Percentiles rank a stretch among this genome's conserved stretches.
Conservation (phyloP, 2,797 vertebrate species). For the Coluber constrictor region DNA sequence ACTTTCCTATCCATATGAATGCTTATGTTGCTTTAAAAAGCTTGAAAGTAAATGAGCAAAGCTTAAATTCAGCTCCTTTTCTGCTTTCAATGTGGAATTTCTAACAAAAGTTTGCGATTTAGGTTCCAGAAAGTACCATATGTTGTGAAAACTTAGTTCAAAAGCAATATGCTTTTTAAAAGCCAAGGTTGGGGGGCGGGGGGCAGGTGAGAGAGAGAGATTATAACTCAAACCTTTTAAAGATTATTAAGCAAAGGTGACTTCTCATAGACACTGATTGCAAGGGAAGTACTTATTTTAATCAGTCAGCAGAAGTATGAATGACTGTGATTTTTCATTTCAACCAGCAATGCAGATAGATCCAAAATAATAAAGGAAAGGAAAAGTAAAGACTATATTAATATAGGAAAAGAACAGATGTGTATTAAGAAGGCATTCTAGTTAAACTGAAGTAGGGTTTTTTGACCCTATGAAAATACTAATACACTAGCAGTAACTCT, state of each 20-base stretch:
- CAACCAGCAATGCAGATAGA: constrained; percentile 17
- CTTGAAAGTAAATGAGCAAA: constrained; percentile 17
- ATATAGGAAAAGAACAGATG: constrained; percentile 54
- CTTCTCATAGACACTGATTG: constrained; percentile 43
- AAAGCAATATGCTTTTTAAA: constrained; percentile 12
- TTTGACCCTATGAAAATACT: constrained; percentile 57
- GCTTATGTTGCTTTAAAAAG: neutral
- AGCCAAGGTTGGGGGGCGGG: neutral
- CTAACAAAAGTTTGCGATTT: constrained; percentile 16
- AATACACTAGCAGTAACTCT: constrained; percentile 54
- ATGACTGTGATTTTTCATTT: constrained; percentile 22
- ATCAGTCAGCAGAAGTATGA: constrained; percentile 44
- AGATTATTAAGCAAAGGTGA: constrained; percentile 45
- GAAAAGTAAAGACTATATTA: neutral
- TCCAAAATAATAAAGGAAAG: neutral
- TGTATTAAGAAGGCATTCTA: constrained; percentile 8
- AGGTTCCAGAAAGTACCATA: constrained; percentile 29
- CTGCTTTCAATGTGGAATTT: neutral
- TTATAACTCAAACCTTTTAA: constrained; percentile 35
- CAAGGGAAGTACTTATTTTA: constrained; percentile 55
- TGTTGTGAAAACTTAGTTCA: constrained; percentile 30
- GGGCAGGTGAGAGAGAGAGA: neutral
- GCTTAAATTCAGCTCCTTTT: neutral
- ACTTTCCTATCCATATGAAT: neutral
- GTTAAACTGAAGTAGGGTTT: constrained; percentile 42